These are phyloP conservation scores for Melanotaenia parkinsoni DNA, from an alignment of 2,797 vertebrate genomes.

Conservation along the genomic window DNA sequence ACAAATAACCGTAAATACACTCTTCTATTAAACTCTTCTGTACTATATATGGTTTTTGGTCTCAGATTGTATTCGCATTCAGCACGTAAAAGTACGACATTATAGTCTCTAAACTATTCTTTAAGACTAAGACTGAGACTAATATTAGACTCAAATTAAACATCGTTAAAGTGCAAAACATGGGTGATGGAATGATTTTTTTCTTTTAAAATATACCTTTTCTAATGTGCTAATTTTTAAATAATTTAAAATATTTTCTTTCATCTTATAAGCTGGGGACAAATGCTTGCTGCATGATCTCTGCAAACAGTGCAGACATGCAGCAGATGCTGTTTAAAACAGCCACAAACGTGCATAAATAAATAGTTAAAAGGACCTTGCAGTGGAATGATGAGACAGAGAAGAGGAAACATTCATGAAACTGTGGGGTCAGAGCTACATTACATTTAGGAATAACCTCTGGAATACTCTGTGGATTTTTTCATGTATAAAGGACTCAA, in stretches of 20 bases:
- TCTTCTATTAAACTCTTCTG: not conserved
- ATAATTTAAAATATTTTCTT: constrained; percentile 35
- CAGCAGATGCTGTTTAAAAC: not conserved
- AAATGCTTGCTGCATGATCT: constrained; percentile 21
- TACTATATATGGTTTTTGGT: not conserved
- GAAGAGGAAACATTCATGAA: too few species aligned
- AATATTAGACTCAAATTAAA: constrained; percentile 4
- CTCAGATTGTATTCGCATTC: not conserved
- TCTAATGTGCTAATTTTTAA: constrained; percentile 17
- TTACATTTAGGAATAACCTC: not conserved
- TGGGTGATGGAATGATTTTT: constrained; percentile 25
- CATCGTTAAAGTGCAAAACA: constrained; percentile 61
- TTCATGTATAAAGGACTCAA: not conserved
- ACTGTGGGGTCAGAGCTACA: not conserved
- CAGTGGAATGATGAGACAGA: constrained; percentile 40
- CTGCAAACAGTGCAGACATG: not conserved
- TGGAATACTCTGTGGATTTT: constrained; percentile 14
- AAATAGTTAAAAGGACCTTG: not conserved
- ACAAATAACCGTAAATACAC: constrained; percentile 14
- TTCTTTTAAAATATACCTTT: not conserved
- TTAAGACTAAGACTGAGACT: too few species aligned
- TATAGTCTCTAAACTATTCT: not conserved
- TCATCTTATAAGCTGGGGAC: constrained; percentile 4
- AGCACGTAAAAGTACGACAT: not conserved
- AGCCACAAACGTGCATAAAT: constrained; percentile 15